Evolutionary conservation across 2,113 vertebrate genomes (phyloP), one percentile per base, ranked within the genome.

Genomic region (Sprattus sprattus): DNA sequence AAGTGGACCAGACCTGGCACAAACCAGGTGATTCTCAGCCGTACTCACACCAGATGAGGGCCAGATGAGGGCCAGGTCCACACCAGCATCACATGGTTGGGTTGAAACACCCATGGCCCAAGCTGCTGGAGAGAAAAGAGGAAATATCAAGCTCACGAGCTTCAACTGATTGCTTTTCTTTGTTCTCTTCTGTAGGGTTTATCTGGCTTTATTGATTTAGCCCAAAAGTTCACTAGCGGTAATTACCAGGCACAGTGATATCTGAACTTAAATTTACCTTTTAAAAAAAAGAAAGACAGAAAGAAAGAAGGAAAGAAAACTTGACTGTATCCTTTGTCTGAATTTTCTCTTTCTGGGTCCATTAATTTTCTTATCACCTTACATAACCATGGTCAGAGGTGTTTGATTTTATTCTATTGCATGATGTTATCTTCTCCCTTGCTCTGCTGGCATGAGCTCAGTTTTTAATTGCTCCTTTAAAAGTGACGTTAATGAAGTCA

Each of bases 401-500:
- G 71, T 78, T 78, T 78, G 10, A 20, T 67, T 75, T 71, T 3
- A 78, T 84, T 81, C 54, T 67, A 71, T 84, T 83, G 84, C n/a
- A 82, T 86, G 88, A 88, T 91, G 89, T 91, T 92, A 93, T 89
- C 90, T 88, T 75, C 39, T 25, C 89, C 81, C 6, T 91, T 60
- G 86, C 82, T 88, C 91, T 85, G 88, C 91, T 93, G 89, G 91
- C 89, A 91, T 91, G 88, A 91, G 85, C 81, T 84, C 44, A n/a
- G 82, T 86, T 85, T 92, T 92, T 92, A 92, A 92, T 91, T 93
- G 92, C 93, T 92, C 90, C 90, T 94, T 93, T 94, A 94, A 94
- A 92, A 93, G 92, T 87, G 80, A 81, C 32, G 91, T 89, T 95
- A 95, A 95, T 95, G 93, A 95, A 95, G 93, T 93, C 94, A 92